Evolutionary conservation across 2,797 vertebrate genomes (phyloP), one percentile per base, ranked within the genome.

Genomic region (Jordanella pulchra): DNA sequence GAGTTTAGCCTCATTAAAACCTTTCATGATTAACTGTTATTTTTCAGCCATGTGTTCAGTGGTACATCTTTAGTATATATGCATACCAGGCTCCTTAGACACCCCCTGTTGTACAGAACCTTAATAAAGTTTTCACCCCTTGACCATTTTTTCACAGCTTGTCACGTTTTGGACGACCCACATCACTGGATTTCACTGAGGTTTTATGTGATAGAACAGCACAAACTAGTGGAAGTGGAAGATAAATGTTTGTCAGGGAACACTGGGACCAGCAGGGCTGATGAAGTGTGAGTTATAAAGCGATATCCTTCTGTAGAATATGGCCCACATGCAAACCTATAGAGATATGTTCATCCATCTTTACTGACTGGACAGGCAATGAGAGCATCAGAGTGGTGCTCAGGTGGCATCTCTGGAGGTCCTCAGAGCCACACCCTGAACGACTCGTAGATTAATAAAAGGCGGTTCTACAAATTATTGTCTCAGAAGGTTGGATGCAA

Each of bases 1-100:
- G 42, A 64, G 77, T 74, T 65, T 60, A 64, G 65, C 12, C 23
- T n/a, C 42, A 25, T 63, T 61, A 63, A 63, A 63, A 42, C 23
- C 23, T 63, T 42, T 35, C 60, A n/a, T 42, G 35, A 63, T 25
- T n/a, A 63, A 42, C 32, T 39, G 17, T 25, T 14, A 39, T 63
- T 63, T 63, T 63, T 39, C 2, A 32, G 28, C 18, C 30, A 39
- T 39, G 10, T 32, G 10, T 35, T 56, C 28, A 56, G 55, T 35
- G n/a, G 23, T 42, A 42, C 11, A 61, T 39, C 5, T 39, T 39
- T 60, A n/a, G n/a, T n/a, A n/a, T 15, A 4, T 21, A 48, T 5
- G 17, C 18, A 5, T 23, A 21, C 23, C 21, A 7, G 48, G 9
- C 21, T 51, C 9, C 23, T 51, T 6, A n/a, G 9, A 51, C 50